Base-by-base conservation (phyloP, 2,113 vertebrate species). In the Thryonomys swinderianus region DNA sequence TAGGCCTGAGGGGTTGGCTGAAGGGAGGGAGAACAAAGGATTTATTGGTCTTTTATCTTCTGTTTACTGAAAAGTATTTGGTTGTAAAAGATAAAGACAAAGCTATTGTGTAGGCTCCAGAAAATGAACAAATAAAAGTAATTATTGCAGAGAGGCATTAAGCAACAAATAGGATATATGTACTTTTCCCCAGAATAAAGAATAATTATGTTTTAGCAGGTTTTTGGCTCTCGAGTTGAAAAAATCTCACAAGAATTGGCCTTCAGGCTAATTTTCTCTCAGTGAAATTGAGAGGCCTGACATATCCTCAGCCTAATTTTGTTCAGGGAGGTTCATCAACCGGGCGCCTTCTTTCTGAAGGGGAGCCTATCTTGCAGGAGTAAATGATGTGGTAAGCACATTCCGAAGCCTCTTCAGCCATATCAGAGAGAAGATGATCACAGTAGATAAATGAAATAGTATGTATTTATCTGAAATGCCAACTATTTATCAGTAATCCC, bases 1-100 rank as follows among this genome's bases (percentile, higher is more conserved):
- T 85, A 95, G 73, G 51, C 91, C 95, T 95, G 71, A 67, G 67
- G 85, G 86, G 27, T 93, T 73, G 94, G 93, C 96, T 95, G 37
- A 85, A 87, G 88, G 84, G 32, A 78, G 64, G 69, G 42, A 51
- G 96, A 97, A 91, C 67, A 94, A 78, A 97, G 66, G 34, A 96
- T 97, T 97, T 95, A 90, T 86, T 91, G 64, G 74, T 84, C 74
- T 97, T 98, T 97, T 96, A 96, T 84, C 93, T 96, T 73, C 48
- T 96, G 66, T 87, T 96, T 97, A 84, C 82, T 96, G 93, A 96
- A 97, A 79, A 93, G 10, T 69, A 82, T 96, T 98, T 98, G 96
- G 71, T 95, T 97, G 82, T 96, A 97, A 98, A 96, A 45, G 4
- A 96, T 95, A 95, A 86, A 89, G 74, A 95, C 53, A 16, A 12